Conservation (phyloP, 2,888 invertebrate genomes). For the Diadegma fenestrale region DNA sequence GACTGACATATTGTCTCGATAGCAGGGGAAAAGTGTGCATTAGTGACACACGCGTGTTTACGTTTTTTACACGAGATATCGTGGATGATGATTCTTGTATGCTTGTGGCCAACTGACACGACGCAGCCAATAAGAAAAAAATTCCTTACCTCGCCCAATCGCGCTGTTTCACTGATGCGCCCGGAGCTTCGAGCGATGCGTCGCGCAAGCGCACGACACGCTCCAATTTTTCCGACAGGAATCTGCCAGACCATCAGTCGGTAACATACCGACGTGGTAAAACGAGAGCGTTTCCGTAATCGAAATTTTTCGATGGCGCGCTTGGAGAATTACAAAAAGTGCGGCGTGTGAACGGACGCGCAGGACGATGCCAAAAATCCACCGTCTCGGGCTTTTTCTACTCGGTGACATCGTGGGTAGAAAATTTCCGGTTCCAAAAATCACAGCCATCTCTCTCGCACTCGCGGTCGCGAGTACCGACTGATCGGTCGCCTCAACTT, state of each 20-base stretch:
- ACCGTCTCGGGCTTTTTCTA: too few relatives aligned
- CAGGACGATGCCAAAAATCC: too few relatives aligned
- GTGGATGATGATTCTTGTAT: neutral
- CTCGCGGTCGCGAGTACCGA: too few relatives aligned
- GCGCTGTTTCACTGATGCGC: neutral
- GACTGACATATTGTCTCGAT: neutral
- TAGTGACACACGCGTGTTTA: constrained; percentile 17
- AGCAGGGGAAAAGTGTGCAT: neutral
- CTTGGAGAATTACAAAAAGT: too few relatives aligned
- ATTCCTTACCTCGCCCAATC: constrained; percentile 8
- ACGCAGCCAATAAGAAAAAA: constrained; percentile 1
- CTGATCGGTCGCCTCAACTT: too few relatives aligned
- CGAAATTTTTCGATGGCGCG: too few relatives aligned
- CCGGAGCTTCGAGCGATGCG: neutral
- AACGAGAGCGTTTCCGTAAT: too few relatives aligned
- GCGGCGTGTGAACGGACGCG: too few relatives aligned
- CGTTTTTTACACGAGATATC: neutral
- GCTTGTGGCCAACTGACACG: neutral
- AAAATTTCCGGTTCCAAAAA: too few relatives aligned
- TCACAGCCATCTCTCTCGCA: too few relatives aligned
- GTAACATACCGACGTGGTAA: neutral
- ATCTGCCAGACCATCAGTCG: neutral
- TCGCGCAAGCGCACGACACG: neutral
- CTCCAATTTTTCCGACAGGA: neutral
- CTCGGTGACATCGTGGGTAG: too few relatives aligned